These are phyloP conservation scores for Catharus minimus DNA, from an alignment of 2,113 vertebrate genomes.

Conservation along the genomic window DNA sequence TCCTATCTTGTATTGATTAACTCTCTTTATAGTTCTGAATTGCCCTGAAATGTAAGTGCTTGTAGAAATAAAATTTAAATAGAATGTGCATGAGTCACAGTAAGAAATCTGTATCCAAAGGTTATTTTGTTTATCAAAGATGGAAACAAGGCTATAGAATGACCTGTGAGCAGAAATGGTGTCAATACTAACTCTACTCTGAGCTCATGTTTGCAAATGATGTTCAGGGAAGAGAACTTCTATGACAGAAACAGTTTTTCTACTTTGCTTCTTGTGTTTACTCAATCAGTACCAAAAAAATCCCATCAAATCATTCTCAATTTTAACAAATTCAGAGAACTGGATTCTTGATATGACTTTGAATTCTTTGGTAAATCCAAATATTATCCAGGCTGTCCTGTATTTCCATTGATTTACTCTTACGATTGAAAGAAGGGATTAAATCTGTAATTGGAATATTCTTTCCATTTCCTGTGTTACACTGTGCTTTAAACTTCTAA, in stretches of 20 bases:
- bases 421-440: not conserved
- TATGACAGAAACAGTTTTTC: not conserved
- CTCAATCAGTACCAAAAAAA: not conserved
- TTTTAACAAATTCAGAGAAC: not conserved
- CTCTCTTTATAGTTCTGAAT: not conserved
- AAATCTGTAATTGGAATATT: not conserved
- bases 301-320: rapidly evolving
- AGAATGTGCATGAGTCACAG: not conserved
- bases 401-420: not conserved
- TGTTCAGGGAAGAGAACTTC: not conserved
- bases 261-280: not conserved
- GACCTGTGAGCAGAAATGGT: not conserved
- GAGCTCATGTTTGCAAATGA: not conserved
- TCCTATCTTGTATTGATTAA: not conserved
- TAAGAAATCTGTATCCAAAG: not conserved
- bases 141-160: not conserved
- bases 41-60: not conserved
- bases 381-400: not conserved
- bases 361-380: not conserved
- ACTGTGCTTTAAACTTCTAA: not conserved
- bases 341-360: not conserved
- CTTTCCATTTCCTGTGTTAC: not conserved
- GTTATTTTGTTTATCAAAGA: not conserved
- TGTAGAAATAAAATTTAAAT: not conserved
- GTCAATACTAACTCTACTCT: not conserved